A percentile compares a stretch with the other conserved stretches of the same genome.
These are phyloP conservation scores for Spinibarbus caldwelli DNA, from an alignment of 2,797 vertebrate genomes.

Conservation along the genomic window DNA sequence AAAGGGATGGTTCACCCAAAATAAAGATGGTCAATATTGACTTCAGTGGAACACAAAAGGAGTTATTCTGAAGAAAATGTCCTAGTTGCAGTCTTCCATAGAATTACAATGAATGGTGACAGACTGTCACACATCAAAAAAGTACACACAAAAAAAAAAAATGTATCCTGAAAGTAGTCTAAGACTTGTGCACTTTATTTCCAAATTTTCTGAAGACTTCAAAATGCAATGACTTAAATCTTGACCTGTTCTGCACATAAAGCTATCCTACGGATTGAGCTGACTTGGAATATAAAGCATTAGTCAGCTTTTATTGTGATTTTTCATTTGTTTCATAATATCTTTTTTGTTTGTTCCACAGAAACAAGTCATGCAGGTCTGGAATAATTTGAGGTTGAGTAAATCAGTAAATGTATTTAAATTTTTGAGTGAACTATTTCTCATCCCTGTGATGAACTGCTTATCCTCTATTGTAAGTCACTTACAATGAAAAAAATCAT, in stretches of 20 bases:
- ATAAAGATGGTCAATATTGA: not conserved
- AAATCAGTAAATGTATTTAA: not conserved
- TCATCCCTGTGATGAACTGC: not conserved
- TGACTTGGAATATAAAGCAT: not conserved
- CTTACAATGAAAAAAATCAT: not conserved
- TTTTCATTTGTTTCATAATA: not conserved
- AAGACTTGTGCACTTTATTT: not conserved
- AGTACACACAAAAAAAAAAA: not conserved
- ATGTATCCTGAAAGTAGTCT: not conserved
- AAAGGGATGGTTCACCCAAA: not conserved
- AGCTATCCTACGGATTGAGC: not conserved
- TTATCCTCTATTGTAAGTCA: not conserved
- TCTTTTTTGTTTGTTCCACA: not conserved
- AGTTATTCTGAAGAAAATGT: conserved; percentile 13
- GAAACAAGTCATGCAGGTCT: not conserved
- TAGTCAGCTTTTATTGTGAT: not conserved
- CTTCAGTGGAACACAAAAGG: conserved; percentile 1
- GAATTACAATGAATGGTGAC: not conserved
- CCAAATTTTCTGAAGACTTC: not conserved
- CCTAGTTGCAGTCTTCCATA: no score
- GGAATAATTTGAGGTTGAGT: not conserved
- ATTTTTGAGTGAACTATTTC: not conserved
- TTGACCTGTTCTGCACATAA: not conserved
- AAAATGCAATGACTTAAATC: not conserved
- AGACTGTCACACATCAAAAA: not conserved